Percentiles rank a stretch among this genome's conserved stretches.
Evolutionary conservation across 1,140 invertebrate species (phyloP).

Genomic region (Meloidogyne exigua): DNA sequence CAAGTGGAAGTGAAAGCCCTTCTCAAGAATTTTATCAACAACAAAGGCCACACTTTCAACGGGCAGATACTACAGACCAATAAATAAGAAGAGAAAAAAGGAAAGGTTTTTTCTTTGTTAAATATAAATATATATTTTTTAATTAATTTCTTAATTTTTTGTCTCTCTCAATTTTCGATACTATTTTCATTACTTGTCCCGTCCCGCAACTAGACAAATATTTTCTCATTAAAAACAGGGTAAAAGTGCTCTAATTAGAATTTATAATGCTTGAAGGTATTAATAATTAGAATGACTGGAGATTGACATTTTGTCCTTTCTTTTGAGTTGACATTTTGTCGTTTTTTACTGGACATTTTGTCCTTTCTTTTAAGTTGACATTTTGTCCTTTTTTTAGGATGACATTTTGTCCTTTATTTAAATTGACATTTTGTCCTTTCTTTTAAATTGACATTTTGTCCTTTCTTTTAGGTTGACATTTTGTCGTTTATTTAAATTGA

Average conservation of each 20-base stretch:
- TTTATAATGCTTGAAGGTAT: too few species aligned
- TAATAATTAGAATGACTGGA: too few species aligned
- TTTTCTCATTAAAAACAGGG: not conserved
- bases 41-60: not conserved
- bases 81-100: not conserved
- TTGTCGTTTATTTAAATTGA: too few species aligned
- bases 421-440: too few species aligned
- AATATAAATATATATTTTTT: not conserved
- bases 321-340: too few species aligned
- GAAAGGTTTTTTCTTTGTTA: not conserved
- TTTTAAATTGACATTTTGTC: too few species aligned
- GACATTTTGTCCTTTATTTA: too few species aligned
- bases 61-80: conserved; percentile 3
- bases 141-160: not conserved
- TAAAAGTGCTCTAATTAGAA: not conserved
- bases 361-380: too few species aligned
- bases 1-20: conserved; percentile 21
- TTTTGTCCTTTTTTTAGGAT: too few species aligned
- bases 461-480: too few species aligned
- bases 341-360: too few species aligned
- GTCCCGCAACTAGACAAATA: not conserved
- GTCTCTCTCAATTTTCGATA: not conserved
- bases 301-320: too few species aligned
- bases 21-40: conserved; percentile 8
- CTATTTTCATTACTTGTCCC: not conserved